phyloP scores from a whole-genome alignment of 2,888 invertebrate genomes.

The Lamellibrachia satsuma region DNA sequence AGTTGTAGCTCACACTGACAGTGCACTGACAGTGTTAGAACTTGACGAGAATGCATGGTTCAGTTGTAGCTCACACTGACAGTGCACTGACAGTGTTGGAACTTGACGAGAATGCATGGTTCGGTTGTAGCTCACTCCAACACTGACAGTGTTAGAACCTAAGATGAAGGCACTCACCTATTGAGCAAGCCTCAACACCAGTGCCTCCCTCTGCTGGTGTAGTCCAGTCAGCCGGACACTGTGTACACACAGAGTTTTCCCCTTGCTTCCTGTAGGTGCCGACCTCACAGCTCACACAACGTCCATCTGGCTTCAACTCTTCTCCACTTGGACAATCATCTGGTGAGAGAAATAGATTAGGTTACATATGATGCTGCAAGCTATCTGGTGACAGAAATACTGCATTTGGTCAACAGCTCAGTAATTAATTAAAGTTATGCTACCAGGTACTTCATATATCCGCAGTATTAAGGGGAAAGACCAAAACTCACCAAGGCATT shows the following conservation, averaged over 20 bases:
- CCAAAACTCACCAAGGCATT: conserved; percentile 20
- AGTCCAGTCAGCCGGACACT: not conserved
- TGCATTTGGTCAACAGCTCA: no score
- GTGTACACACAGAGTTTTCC: not conserved
- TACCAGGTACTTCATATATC: no score
- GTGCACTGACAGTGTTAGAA: no score
- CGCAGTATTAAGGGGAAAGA: no score
- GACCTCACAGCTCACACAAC: not conserved
- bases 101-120: not conserved
- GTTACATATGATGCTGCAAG: not conserved
- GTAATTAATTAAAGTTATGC: no score
- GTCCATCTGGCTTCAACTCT: not conserved
- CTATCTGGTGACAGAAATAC: no score
- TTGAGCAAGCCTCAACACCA: not conserved
- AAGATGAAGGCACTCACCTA: not conserved
- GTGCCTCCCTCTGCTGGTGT: not conserved
- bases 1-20: no score
- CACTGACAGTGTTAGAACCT: not conserved
- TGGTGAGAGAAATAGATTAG: conserved; percentile 17
- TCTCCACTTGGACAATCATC: not conserved
- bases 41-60: no score
- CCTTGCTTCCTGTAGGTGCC: conserved; percentile 20
- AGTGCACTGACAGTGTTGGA: no score
- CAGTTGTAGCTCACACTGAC: no score
- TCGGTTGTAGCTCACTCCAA: not conserved